A percentile compares a stretch with the other conserved stretches of the same genome.
These are phyloP conservation scores for Gisinianus flammeolus DNA, from an alignment of 2,888 invertebrate genomes.

Conservation along the genomic window DNA sequence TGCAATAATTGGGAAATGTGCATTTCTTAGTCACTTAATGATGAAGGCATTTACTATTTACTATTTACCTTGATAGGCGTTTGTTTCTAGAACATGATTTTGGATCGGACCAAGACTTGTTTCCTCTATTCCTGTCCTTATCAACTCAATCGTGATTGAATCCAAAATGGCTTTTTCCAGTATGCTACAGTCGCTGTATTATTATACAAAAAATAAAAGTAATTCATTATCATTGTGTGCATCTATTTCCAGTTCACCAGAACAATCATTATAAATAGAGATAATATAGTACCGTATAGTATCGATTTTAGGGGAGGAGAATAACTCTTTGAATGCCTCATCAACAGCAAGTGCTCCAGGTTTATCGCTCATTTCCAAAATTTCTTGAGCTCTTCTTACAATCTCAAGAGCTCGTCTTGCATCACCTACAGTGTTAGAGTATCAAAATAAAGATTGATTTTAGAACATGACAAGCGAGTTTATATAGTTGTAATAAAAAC, in stretches of 20 bases:
- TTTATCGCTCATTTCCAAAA: slow-evolving; percentile 68
- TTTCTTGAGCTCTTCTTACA: slow-evolving; percentile 86
- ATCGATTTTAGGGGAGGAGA: slow-evolving; percentile 81
- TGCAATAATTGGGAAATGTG: not conserved
- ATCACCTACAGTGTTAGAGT: slow-evolving; percentile 75
- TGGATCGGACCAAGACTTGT: slow-evolving; percentile 46
- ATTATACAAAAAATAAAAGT: slow-evolving; percentile 4
- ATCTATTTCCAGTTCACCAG: not conserved
- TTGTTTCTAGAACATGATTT: slow-evolving; percentile 36
- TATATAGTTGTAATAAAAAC: not conserved
- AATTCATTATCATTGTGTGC: not conserved
- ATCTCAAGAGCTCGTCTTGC: slow-evolving; percentile 93
- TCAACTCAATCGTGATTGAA: slow-evolving; percentile 43
- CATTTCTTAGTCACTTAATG: not conserved
- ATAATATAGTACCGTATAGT: slow-evolving; percentile 84
- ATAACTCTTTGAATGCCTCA: slow-evolving; percentile 83
- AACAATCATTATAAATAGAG: not conserved
- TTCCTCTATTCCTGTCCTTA: slow-evolving; percentile 49
- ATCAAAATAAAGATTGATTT: no score
- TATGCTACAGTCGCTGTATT: slow-evolving; percentile 45
- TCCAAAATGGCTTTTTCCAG: slow-evolving; percentile 51
- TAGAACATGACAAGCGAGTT: not conserved
- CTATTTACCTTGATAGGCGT: slow-evolving; percentile 51
- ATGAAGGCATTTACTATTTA: no score
- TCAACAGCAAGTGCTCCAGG: slow-evolving; percentile 75